Evolutionary conservation across 2,113 vertebrate genomes (phyloP).

Genomic region (Phylloscopus trochiloides): DNA sequence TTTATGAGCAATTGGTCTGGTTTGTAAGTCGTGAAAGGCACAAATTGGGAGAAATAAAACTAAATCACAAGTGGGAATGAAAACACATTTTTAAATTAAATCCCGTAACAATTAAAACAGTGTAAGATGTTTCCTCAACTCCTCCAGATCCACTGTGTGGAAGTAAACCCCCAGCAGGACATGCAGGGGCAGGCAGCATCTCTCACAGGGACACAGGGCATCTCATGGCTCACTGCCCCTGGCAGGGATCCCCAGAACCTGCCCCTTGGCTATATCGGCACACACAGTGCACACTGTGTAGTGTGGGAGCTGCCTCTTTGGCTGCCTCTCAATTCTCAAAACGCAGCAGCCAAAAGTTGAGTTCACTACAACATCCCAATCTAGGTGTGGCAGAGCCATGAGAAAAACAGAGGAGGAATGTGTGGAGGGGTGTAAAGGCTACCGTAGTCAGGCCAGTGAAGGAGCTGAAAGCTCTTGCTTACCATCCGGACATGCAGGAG

Average conservation of each 20-base stretch:
- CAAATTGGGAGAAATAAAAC: background rate
- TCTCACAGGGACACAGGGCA: fast-evolving
- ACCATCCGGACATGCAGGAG: background rate
- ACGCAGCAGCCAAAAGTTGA: background rate
- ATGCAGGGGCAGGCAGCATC: background rate
- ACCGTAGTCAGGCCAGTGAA: background rate
- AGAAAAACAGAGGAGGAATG: background rate
- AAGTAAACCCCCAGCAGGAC: background rate
- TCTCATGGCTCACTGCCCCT: background rate
- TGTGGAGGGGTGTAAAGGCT: background rate
- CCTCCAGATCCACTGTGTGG: background rate
- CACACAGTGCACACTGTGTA: fast-evolving
- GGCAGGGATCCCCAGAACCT: background rate
- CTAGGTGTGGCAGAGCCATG: background rate
- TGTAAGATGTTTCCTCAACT: background rate
- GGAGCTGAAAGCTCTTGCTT: background rate
- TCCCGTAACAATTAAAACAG: background rate
- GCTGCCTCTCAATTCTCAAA: background rate
- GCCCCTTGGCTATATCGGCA: fast-evolving
- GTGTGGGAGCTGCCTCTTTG: background rate
- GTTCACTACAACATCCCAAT: background rate
- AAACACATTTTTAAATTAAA: background rate
- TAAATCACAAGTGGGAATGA: background rate
- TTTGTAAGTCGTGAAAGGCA: background rate
- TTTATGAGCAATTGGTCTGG: background rate